Evolutionary conservation across 2,888 invertebrate genomes (phyloP).

Genomic region (Sepioteuthis lessoniana): DNA sequence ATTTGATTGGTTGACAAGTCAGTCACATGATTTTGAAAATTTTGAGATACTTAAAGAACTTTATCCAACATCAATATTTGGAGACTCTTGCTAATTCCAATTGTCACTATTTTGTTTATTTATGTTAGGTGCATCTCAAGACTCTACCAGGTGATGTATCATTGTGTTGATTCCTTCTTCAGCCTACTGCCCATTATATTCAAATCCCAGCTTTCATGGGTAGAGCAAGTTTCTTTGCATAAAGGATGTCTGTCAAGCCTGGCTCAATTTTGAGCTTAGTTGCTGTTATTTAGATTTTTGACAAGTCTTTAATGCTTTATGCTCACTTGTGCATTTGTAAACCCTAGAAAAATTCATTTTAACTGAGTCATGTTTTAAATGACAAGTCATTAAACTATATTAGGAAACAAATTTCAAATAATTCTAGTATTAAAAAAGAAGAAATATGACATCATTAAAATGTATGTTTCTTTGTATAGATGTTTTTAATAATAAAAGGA

Average conservation of each 20-base stretch:
- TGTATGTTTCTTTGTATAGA: too few relatives aligned
- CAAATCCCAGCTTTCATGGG: neutral
- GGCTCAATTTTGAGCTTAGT: slow-evolving; percentile 33
- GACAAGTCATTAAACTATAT: neutral
- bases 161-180: neutral
- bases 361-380: neutral
- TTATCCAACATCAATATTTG: neutral
- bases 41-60: neutral
- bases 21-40: neutral
- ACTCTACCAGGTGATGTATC: neutral
- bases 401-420: neutral
- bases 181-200: neutral
- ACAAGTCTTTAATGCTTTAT: neutral
- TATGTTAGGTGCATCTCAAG: neutral
- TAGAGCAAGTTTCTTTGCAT: neutral
- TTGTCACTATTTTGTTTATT: neutral
- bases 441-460: too few relatives aligned
- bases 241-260: neutral
- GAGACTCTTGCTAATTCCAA: neutral
- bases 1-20: neutral
- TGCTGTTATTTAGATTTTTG: slow-evolving; percentile 14
- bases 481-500: too few relatives aligned
- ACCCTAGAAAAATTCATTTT: neutral
- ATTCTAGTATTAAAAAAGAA: too few relatives aligned
- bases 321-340: slow-evolving; percentile 11